phyloP scores from a whole-genome alignment of 1,140 invertebrate species.

The Cardiocondyla obscurior region DNA sequence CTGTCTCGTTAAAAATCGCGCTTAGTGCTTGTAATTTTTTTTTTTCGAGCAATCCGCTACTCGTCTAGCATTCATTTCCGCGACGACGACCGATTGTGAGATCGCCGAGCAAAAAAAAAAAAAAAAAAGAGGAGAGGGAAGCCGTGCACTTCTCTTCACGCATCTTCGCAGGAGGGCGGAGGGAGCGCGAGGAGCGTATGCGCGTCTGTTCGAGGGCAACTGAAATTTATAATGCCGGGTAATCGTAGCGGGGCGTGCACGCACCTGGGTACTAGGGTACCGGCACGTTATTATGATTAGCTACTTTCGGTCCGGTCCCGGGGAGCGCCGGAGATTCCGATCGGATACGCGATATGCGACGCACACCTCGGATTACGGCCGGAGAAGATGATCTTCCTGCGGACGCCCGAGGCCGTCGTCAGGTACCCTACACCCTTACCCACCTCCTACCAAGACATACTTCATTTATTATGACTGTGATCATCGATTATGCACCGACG shows the following conservation, averaged over 20 bases:
- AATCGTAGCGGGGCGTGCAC: constrained; percentile 76
- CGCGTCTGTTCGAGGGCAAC: constrained; percentile 71
- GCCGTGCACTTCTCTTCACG: not conserved
- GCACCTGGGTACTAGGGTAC: constrained; percentile 76
- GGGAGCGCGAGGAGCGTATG: constrained; percentile 51
- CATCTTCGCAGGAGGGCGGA: constrained; percentile 2
- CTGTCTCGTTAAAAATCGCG: not conserved
- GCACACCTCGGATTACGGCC: constrained; percentile 82
- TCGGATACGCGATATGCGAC: constrained; percentile 83
- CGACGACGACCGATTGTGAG: not conserved
- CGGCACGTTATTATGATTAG: constrained; percentile 82
- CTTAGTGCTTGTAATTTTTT: not conserved
- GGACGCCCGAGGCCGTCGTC: constrained; percentile 80
- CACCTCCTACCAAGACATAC: constrained; percentile 80
- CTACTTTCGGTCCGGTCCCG: constrained; percentile 79
- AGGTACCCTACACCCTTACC: constrained; percentile 79
- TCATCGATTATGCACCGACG: constrained; percentile 83
- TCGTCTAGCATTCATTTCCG: constrained; percentile 5
- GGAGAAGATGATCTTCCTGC: constrained; percentile 81
- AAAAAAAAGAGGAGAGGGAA: not conserved
- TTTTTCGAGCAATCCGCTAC: not conserved
- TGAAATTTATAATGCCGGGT: constrained; percentile 79
- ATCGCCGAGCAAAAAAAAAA: not conserved
- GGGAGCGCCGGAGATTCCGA: constrained; percentile 80
- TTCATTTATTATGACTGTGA: constrained; percentile 84